Evolutionary conservation across 2,888 invertebrate genomes (phyloP), one percentile per base, ranked within the genome.

Genomic region (Phyllotreta cruciferae): DNA sequence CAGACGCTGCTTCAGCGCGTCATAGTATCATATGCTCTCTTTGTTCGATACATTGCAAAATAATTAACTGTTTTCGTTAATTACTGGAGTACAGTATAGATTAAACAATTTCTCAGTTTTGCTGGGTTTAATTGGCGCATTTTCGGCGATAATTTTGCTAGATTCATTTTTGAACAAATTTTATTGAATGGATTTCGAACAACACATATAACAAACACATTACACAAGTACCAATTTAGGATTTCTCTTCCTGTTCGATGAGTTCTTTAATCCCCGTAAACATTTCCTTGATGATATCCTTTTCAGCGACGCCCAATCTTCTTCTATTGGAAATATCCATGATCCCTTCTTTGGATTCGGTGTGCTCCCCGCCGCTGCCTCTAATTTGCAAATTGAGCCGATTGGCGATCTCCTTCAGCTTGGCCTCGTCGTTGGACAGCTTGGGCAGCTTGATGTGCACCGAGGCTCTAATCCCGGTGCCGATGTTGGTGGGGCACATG

Each of bases 401-500:
- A 42, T 77, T 83, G 41, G 89, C 89, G 66, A 88, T 80, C 66
- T 83, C 81, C 71, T 87, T 84, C 68, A 89, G 82, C 73, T 84
- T 83, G 4, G 72, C 70, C 64, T 77, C 78, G 74, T 87, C 81
- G 42, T 79, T 75, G 6, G 84, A 82, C 68, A 87, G 76, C 74
- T 86, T 86, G 5, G 90, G 89, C 66, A 90, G 78, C 76, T 84
- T 85, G 67, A 90, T 86, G 79, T 90, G 90, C 10, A 90, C 90
- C 34, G 88, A 88, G 57, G 89, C 89, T 60, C 90, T 82, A 62
- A 91, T 84, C 8, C 88, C 87, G 11, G 90, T 91, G 54, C 90
- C 89, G 75, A 85, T 82, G 79, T 91, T 91, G 58, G 88, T 88
- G 14, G 90, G 90, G 78, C 90, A 91, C 82, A 90, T 90, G 38